Percentiles rank a stretch among this genome's conserved stretches.
Conservation (phyloP, 2,797 vertebrate species). For the Uromys caudimaculatus region DNA sequence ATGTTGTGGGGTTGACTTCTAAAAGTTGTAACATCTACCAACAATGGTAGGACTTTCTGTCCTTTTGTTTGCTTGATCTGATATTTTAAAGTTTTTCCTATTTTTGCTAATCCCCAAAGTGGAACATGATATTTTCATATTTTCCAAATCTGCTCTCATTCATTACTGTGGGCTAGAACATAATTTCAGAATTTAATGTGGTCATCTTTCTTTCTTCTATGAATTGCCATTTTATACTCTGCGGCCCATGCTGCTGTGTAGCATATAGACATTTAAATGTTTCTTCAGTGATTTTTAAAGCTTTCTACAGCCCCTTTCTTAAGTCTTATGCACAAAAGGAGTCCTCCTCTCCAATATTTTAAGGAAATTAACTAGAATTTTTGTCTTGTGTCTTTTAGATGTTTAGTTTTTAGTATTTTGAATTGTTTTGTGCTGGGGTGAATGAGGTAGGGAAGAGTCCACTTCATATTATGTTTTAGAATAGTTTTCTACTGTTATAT, state of each 20-base stretch:
- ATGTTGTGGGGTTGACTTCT: neutral
- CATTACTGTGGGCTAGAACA: neutral
- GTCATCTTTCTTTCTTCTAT: neutral
- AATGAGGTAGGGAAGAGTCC: neutral
- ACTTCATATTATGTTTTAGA: neutral
- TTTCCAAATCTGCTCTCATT: conserved; percentile 2
- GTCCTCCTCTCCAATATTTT: neutral
- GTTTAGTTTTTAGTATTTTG: neutral
- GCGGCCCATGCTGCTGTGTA: neutral
- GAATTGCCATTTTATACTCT: neutral
- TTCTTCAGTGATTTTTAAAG: neutral
- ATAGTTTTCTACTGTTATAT: neutral
- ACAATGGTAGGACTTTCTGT: neutral
- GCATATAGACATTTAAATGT: neutral
- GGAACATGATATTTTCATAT: neutral
- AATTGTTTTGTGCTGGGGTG: neutral
- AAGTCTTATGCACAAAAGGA: neutral
- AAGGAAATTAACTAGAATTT: neutral
- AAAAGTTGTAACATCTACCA: neutral
- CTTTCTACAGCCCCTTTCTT: neutral
- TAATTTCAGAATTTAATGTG: neutral
- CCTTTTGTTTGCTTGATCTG: neutral
- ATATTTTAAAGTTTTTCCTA: neutral
- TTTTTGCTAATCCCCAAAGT: neutral
- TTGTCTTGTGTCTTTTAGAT: neutral